Conservation (phyloP, 2,797 vertebrate genomes). For the Sebastolobus altivelis region DNA sequence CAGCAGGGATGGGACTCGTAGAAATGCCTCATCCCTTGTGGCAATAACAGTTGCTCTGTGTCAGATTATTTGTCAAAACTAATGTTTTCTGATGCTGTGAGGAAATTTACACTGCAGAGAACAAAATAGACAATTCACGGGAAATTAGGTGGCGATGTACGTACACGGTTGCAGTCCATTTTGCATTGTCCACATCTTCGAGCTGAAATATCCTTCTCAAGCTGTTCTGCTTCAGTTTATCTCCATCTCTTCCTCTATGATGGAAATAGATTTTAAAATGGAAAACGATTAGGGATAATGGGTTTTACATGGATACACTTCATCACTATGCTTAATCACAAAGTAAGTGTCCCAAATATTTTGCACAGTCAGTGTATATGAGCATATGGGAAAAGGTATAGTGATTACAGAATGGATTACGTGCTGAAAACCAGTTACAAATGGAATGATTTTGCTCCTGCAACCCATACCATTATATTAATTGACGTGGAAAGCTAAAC, state of each 20-base stretch:
- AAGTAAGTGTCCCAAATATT: neutral
- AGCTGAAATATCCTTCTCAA: conserved; percentile 1
- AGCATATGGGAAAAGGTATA: neutral
- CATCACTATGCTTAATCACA: neutral
- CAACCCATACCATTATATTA: neutral
- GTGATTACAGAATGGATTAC: neutral
- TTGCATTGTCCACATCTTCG: neutral
- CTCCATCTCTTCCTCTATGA: neutral
- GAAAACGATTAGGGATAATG: conserved; percentile 6
- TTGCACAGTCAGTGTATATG: neutral
- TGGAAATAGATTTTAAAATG: conserved; percentile 12
- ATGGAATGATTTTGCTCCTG: neutral
- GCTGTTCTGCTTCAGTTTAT: conserved; percentile 3
- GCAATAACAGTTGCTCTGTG: conserved; percentile 35
- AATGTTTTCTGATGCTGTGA: conserved; percentile 28
- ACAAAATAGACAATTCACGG: neutral
- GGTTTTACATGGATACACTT: conserved; percentile 19
- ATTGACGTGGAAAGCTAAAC: neutral
- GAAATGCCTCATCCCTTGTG: conserved; percentile 27
- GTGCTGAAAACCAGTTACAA: neutral
- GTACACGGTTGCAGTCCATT: neutral
- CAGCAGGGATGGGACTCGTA: conserved; percentile 33
- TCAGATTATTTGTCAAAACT: conserved; percentile 39
- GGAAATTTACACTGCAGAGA: conserved; percentile 9
- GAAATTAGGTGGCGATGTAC: conserved; percentile 11